Evolutionary conservation across 2,888 invertebrate species (phyloP), one percentile per base, ranked within the genome.

Genomic region (Stictocephala bisonia): DNA sequence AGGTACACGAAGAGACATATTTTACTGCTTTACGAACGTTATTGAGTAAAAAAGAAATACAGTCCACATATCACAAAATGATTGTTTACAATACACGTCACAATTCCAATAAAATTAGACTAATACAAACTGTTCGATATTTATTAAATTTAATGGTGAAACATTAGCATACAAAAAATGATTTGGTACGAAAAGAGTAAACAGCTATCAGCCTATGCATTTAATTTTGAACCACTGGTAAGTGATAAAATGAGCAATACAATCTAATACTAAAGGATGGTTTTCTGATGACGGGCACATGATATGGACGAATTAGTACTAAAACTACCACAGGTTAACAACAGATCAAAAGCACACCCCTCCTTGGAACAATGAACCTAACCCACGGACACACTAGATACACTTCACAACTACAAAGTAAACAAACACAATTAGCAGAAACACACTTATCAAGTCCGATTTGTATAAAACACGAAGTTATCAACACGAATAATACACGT

Each of bases 1-100:
- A 13, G 73, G 56, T 20, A 69, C 69, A 20, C 73, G 68, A 0
- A 73, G 69, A 26, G 73, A 73, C 73, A 73, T 73, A 18, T n/a
- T n/a, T n/a, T n/a, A n/a, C n/a, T n/a, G n/a, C n/a, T n/a, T n/a
- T n/a, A n/a, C n/a, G n/a, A n/a, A n/a, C n/a, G n/a, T n/a, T n/a
- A n/a, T n/a, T n/a, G n/a, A n/a, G n/a, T n/a, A n/a, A n/a, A n/a
- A n/a, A n/a, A n/a, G n/a, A n/a, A n/a, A n/a, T n/a, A n/a, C n/a
- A n/a, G n/a, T n/a, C n/a, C n/a, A n/a, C n/a, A n/a, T n/a, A n/a
- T n/a, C n/a, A n/a, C n/a, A n/a, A n/a, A n/a, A n/a, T n/a, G n/a
- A n/a, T n/a, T n/a, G n/a, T n/a, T n/a, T n/a, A n/a, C n/a, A n/a
- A n/a, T n/a, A n/a, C n/a, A n/a, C n/a, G n/a, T n/a, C n/a, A n/a